Conservation (phyloP, 2,888 invertebrate species). For the Adelphocoris suturalis region DNA sequence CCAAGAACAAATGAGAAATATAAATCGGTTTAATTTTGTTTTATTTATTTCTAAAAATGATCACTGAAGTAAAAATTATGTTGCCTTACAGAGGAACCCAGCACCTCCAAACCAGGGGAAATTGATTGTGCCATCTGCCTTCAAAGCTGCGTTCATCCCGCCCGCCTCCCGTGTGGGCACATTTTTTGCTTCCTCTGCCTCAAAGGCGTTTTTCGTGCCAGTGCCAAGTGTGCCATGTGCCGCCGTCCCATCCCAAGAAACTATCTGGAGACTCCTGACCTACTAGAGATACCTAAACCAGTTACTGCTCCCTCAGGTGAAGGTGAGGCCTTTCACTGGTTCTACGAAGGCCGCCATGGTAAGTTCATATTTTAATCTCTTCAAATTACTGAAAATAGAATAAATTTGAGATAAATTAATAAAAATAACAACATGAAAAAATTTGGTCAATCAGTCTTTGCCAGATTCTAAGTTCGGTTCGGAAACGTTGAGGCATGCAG, state of each 20-base stretch:
- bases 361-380: constrained; percentile 77
- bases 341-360: constrained; percentile 96
- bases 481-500: too few relatives aligned
- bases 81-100: constrained; percentile 21
- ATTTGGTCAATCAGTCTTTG: too few relatives aligned
- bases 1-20: too few relatives aligned
- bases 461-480: too few relatives aligned
- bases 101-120: neutral
- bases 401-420: too few relatives aligned
- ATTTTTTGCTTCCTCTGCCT: constrained; percentile 97
- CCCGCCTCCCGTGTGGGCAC: constrained; percentile 95
- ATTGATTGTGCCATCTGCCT: constrained; percentile 95
- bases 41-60: too few relatives aligned
- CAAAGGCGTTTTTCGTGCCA: constrained; percentile 93
- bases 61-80: too few relatives aligned
- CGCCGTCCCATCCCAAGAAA: constrained; percentile 93
- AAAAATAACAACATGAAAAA: too few relatives aligned
- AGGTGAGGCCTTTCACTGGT: constrained; percentile 92
- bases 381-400: too few relatives aligned
- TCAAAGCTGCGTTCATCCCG: constrained; percentile 94
- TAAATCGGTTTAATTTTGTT: too few relatives aligned
- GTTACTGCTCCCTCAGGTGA: constrained; percentile 79
- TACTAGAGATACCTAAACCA: constrained; percentile 81
- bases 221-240: constrained; percentile 95
- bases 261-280: constrained; percentile 90